Base-by-base conservation (phyloP, 2,888 invertebrate species). In the Desoria tigrina region DNA sequence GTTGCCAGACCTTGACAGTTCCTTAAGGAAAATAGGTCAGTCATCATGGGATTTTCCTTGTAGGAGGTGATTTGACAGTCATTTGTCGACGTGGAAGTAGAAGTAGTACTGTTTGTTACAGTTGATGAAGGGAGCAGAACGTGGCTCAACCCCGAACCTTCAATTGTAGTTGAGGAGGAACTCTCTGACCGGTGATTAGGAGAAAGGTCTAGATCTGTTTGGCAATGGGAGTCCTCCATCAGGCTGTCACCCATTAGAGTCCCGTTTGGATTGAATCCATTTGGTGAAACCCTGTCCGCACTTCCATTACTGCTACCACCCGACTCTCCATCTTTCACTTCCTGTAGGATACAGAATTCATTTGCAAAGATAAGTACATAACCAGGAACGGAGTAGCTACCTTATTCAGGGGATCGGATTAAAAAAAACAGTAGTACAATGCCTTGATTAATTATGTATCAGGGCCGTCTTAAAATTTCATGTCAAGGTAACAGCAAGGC, bases 151-250 rank as follows among this genome's bases (percentile, higher is more conserved):
- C 57, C 57, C 9, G n/a, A 6, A 6, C 4, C 9, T 16, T 58
- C 58, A 27, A 58, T 45, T 23, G 21, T 23, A 21, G 42, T 42
- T 2, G n/a, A 63, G 39, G 59, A 53, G 23, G 65, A 57, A 21
- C 26, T 51, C 27, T 49, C 37, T 11, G n/a, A 42, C 26, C 42
- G 61, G 49, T 54, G 65, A 57, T 55, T 61, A 55, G 50, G 66
- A 58, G 61, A 63, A 57, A 32, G 66, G 49, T 65, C 61, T 51
- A 66, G 62, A 61, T 71, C 71, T 23, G 71, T 71, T 68, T 71
- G 71, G 57, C 71, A 69, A 62, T 71, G 71, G 9, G 71, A 71
- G 65, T 71, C 68, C 56, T 71, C 71, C 71, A 71, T 71, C 57
- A 69, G 61, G 62, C 61, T 65, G 63, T 71, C 69, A 32, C 66